Conservation (phyloP, 2,113 vertebrate species). For the Apteryx owenii region DNA sequence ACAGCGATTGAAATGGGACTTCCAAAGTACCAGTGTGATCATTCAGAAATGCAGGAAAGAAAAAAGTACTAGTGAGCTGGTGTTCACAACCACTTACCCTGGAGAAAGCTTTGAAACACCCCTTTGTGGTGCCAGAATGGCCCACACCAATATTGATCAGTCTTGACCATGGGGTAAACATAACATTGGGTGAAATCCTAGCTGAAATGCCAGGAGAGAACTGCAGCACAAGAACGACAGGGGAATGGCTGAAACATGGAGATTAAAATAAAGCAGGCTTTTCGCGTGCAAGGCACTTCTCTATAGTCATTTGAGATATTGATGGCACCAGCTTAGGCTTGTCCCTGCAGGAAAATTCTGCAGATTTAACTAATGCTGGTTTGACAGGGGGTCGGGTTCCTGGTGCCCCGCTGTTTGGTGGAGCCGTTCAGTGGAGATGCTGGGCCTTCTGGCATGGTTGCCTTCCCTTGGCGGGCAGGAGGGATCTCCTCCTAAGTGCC, state of each 20-base stretch:
- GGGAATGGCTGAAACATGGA: neutral
- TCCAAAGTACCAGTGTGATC: neutral
- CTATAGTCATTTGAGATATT: neutral
- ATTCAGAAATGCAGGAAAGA: neutral
- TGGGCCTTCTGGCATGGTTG: neutral
- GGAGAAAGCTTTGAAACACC: neutral
- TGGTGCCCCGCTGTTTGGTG: neutral
- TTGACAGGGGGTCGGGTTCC: neutral
- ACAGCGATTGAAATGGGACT: neutral
- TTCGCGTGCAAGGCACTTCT: neutral
- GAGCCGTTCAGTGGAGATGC: neutral
- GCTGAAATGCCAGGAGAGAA: neutral
- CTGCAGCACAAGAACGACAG: neutral
- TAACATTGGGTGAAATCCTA: neutral
- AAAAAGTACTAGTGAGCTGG: neutral
- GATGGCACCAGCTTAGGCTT: neutral
- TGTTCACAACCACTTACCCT: neutral
- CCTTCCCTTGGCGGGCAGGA: neutral
- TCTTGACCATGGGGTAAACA: accelerated
- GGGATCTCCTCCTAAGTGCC: neutral
- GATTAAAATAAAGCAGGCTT: neutral
- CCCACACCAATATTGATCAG: neutral
- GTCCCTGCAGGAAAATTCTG: neutral
- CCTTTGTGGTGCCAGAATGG: neutral
- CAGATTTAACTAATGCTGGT: neutral